Percentiles rank a stretch among this genome's conserved stretches.
Conservation (phyloP, 2,113 vertebrate species). For the Heliornis fulica region DNA sequence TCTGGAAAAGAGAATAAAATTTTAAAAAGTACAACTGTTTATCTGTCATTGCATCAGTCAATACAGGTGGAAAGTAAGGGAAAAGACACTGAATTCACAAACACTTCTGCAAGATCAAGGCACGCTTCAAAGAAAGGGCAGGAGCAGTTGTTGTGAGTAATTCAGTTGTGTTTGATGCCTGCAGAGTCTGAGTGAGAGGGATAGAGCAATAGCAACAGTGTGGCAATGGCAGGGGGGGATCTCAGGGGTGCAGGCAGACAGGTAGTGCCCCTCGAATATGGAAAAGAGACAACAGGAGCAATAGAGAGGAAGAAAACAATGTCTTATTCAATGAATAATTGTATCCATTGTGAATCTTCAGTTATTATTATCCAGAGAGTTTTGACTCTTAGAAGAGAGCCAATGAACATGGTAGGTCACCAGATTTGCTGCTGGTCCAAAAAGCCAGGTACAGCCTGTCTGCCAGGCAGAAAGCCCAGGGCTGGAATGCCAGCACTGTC, state of each 20-base stretch:
- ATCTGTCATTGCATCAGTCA: neutral
- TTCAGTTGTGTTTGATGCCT: neutral
- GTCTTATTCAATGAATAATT: neutral
- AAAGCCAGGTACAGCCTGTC: neutral
- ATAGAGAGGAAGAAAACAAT: neutral
- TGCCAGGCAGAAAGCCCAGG: neutral
- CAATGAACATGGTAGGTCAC: neutral
- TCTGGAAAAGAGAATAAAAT: neutral
- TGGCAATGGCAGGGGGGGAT: neutral
- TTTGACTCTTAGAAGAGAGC: neutral
- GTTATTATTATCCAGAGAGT: neutral
- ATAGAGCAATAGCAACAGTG: accelerated
- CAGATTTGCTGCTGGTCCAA: neutral
- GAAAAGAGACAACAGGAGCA: neutral
- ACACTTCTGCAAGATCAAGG: neutral
- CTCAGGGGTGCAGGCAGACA: neutral
- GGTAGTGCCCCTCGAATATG: neutral
- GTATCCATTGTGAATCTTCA: neutral
- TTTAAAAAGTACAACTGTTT: neutral
- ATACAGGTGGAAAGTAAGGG: neutral
- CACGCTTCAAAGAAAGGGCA: neutral
- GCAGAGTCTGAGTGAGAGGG: neutral
- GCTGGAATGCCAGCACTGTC: neutral
- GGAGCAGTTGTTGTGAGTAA: neutral
- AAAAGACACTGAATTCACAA: neutral